Percentiles rank a stretch among this genome's conserved stretches.
These are phyloP conservation scores for Epiblema foenella DNA, from an alignment of 2,888 invertebrate species.

Conservation along the genomic window DNA sequence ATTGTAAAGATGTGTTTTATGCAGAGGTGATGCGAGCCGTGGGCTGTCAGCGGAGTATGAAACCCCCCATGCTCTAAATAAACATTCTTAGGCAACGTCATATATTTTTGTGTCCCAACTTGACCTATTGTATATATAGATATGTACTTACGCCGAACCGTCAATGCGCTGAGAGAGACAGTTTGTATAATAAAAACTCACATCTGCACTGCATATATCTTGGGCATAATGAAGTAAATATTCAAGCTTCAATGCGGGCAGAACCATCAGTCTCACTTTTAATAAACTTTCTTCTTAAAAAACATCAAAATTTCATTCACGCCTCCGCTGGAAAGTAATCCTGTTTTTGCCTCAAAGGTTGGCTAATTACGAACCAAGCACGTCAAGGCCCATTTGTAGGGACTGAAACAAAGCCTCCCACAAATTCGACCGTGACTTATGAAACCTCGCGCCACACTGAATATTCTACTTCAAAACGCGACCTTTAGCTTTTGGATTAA, in stretches of 20 bases:
- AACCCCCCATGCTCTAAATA: no score
- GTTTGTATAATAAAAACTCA: no score
- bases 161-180: no score
- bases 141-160: no score
- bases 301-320: conserved; percentile 18
- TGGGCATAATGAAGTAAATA: background rate
- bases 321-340: conserved; percentile 33
- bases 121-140: no score
- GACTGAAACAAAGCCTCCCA: conserved; percentile 33
- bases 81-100: no score
- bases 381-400: conserved; percentile 41
- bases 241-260: background rate
- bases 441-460: background rate
- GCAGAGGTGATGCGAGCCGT: no score
- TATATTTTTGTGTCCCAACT: no score
- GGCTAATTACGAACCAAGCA: conserved; percentile 40
- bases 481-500: background rate
- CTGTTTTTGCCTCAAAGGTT: conserved; percentile 35
- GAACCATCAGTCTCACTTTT: background rate
- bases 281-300: conserved; percentile 15
- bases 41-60: no score
- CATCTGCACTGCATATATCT: no score
- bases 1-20: no score
- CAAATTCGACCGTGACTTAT: conserved; percentile 5
- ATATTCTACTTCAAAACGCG: background rate